phyloP scores from a whole-genome alignment of 2,113 vertebrate species.

The Scatophagus argus region DNA sequence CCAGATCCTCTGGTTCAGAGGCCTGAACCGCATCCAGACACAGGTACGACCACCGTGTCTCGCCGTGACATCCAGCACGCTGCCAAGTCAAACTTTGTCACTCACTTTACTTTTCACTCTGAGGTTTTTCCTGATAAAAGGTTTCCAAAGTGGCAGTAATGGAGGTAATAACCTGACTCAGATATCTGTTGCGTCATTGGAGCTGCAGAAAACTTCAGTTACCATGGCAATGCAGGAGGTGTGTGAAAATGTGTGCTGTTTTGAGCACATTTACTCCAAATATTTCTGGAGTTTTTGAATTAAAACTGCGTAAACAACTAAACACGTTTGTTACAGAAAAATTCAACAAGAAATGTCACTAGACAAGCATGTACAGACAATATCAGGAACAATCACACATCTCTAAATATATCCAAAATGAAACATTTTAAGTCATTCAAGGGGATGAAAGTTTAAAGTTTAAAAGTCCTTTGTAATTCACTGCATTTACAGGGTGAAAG shows the following conservation, averaged over 20 bases:
- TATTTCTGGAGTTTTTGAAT: background rate
- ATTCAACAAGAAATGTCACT: background rate
- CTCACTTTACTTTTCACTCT: background rate
- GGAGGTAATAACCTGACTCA: background rate
- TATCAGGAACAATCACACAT: background rate
- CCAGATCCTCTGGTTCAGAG: slow-evolving; percentile 99
- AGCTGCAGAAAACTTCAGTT: slow-evolving; percentile 10
- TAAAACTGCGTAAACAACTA: background rate
- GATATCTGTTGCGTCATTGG: background rate
- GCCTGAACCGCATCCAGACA: slow-evolving; percentile 98
- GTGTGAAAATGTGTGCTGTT: background rate
- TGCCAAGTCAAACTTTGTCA: background rate
- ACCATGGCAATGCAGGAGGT: slow-evolving; percentile 1
- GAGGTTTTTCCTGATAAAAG: background rate
- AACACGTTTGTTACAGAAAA: background rate
- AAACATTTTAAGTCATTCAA: background rate
- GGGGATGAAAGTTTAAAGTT: background rate
- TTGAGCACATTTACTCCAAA: background rate
- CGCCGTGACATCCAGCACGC: background rate
- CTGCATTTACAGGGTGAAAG: background rate
- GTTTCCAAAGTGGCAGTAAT: background rate
- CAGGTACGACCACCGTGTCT: slow-evolving; percentile 85
- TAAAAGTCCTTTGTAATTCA: background rate
- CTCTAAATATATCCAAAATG: background rate
- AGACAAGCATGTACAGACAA: background rate